Percentiles rank a stretch among this genome's conserved stretches.
These are phyloP conservation scores for Zaprionus ornatus DNA, from an alignment of 1,140 invertebrate species.

Conservation along the genomic window DNA sequence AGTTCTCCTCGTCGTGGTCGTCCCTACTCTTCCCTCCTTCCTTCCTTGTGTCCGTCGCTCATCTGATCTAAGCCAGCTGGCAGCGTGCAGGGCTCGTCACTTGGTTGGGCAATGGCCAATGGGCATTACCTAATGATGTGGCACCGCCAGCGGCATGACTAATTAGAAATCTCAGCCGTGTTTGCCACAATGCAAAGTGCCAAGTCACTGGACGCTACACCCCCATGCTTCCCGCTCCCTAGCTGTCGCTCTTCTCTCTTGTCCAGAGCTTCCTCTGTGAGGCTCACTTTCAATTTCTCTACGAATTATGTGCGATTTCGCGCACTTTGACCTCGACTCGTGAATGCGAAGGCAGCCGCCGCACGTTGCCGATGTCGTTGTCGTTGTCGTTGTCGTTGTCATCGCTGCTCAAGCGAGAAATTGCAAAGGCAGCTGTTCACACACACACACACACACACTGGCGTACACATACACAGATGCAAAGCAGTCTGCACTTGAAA, in stretches of 20 bases:
- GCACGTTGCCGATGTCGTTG: conserved; percentile 13
- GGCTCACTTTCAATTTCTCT: conserved; percentile 64
- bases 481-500: conserved; percentile 40
- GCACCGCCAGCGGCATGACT: conserved; percentile 59
- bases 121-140: conserved; percentile 64
- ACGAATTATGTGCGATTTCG: conserved; percentile 57
- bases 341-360: conserved; percentile 18
- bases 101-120: conserved; percentile 58
- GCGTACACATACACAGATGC: conserved; percentile 1
- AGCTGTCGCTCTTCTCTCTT: neutral
- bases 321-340: conserved; percentile 45
- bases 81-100: conserved; percentile 5
- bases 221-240: neutral
- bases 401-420: conserved; percentile 68
- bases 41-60: neutral
- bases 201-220: conserved; percentile 37
- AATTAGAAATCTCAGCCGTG: conserved; percentile 52
- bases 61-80: conserved; percentile 54
- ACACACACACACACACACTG: conserved; percentile 23
- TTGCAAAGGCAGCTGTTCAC: conserved; percentile 64
- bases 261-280: conserved; percentile 43
- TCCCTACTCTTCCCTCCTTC: neutral
- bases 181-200: conserved; percentile 53
- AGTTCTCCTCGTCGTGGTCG: conserved; percentile 23
- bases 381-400: conserved; percentile 34